phyloP scores from a whole-genome alignment of 2,888 invertebrate genomes.

The Elmis aenea region DNA sequence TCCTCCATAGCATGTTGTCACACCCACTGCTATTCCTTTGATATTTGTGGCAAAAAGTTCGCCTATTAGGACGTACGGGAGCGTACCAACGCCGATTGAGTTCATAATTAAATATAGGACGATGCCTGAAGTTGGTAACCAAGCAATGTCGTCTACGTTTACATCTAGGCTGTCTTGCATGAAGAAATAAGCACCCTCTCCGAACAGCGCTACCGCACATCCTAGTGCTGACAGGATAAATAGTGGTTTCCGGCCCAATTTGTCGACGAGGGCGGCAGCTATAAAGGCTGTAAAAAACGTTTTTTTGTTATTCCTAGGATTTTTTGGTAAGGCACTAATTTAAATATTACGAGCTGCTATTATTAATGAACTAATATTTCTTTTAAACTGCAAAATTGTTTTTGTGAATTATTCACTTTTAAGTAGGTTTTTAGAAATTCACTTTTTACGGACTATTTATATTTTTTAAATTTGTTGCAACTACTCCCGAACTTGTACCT shows the following conservation, averaged over 20 bases:
- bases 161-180: constrained; percentile 46
- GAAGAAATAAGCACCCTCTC: constrained; percentile 52
- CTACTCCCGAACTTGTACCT: no score
- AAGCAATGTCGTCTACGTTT: constrained; percentile 43
- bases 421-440: no score
- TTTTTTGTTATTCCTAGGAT: no score
- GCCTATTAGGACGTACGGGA: constrained; percentile 58
- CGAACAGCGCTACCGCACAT: constrained; percentile 50
- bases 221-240: constrained; percentile 53
- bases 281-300: constrained; percentile 10
- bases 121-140: constrained; percentile 53
- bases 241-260: constrained; percentile 52
- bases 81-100: constrained; percentile 54
- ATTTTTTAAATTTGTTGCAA: no score
- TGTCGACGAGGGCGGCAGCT: constrained; percentile 49
- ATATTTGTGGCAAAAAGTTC: constrained; percentile 61
- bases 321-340: no score
- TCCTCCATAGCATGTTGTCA: constrained; percentile 53
- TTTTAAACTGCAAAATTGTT: no score
- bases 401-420: no score
- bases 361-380: no score
- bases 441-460: no score
- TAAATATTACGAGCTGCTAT: no score
- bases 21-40: constrained; percentile 55
- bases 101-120: constrained; percentile 55